Base-by-base conservation (phyloP, 2,888 invertebrate genomes). In the Euspilapteryx auroguttella region DNA sequence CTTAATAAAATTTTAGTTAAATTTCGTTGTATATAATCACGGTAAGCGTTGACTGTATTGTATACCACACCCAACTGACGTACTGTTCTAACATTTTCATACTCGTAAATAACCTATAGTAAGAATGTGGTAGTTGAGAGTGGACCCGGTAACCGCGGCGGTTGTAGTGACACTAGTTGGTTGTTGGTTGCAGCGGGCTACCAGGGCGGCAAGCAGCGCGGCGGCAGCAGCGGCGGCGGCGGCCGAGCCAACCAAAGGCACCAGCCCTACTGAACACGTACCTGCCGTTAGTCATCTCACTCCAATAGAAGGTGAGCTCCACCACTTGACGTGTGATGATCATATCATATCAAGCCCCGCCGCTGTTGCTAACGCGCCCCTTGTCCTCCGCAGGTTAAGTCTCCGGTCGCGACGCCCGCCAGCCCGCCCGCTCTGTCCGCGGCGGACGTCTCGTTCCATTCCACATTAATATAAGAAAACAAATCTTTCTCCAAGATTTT, bases 201-300 rank as follows among this genome's bases (percentile, higher is more conserved):
- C 79, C 83, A 83, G 58, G 87, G 89, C 54, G 90, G 90, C 73
- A 90, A 90, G 80, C 89, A 89, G 79, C 83, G 87, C 62, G 88
- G 89, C 54, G 79, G 80, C 49, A 81, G 83, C 45, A 82, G 84
- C 58, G 81, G 80, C 49, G 81, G 83, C 45, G 82, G 84, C 58
- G 81, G 83, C 40, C 84, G 86, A 53, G 81, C 85, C 58, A 89
- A 88, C 78, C 89, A 88, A 76, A 86, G 90, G 83, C 89, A 89
- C 80, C 89, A 89, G 79, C 90, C 90, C 63, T 90, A 90, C 78
- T 89, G 87, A 59, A 44, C 49, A 44, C 43, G 62, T 64, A 63
- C 66, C 68, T 63, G 66, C 62, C 64, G 52, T 59, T 53, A 64
- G 55, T 63, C 71, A 56, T 61, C 65, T 69, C 69, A 66, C 56